phyloP scores from a whole-genome alignment of 2,888 invertebrate species.

The Sinopyrophorus schimmeli region DNA sequence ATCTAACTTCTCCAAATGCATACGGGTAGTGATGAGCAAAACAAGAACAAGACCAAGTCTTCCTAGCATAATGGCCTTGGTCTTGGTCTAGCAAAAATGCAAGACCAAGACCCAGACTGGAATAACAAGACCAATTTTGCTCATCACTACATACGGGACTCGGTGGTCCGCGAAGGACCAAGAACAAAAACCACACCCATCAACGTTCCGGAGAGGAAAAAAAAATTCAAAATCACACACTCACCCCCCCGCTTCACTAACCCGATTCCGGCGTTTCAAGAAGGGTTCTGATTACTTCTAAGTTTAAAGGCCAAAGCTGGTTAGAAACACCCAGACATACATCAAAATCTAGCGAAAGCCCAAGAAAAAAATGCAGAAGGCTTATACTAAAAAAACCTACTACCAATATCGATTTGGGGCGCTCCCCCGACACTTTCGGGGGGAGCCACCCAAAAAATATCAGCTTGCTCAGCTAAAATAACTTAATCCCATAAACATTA shows the following conservation, averaged over 20 bases:
- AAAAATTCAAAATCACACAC: background rate
- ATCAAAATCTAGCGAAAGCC: conserved; percentile 54
- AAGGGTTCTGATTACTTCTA: conserved; percentile 12
- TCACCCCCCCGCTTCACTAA: no score
- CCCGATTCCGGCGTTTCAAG: no score
- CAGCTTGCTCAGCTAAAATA: conserved; percentile 29
- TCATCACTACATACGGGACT: no score
- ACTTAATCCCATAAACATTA: conserved; percentile 34
- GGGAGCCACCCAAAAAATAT: conserved; percentile 12
- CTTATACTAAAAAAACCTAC: conserved; percentile 50
- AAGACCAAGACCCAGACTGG: no score
- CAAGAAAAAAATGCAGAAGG: conserved; percentile 45
- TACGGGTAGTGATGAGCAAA: no score
- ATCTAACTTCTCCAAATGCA: no score
- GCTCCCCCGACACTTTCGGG: no score
- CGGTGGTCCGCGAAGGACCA: no score
- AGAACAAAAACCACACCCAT: conserved; percentile 1
- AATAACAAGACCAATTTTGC: no score
- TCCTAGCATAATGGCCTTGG: no score
- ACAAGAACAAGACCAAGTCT: no score
- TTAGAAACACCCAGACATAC: conserved; percentile 26
- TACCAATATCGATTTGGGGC: conserved; percentile 33
- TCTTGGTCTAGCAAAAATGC: no score
- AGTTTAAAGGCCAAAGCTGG: conserved; percentile 26
- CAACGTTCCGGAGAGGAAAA: background rate